Base-by-base conservation (phyloP, 2,797 vertebrate genomes). In the Cuniculus paca region DNA sequence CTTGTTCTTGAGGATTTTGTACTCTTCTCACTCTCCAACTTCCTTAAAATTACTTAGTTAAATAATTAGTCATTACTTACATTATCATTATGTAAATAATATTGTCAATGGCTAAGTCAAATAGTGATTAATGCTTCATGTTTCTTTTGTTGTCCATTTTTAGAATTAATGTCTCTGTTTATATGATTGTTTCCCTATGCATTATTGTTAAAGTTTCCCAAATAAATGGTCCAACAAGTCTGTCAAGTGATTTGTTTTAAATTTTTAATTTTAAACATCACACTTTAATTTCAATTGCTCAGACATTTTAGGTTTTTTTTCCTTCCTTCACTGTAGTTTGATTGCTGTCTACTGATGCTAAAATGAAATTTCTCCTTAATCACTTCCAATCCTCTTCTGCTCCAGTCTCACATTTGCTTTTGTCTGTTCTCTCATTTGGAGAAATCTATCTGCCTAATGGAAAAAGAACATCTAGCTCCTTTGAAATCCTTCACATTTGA, bases 41-140 rank as follows among this genome's bases (percentile, higher is more conserved):
- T 3, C 39, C 68, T 92, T 78, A 70, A 61, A 78, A 60, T 84
- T 90, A 56, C 60, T 88, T 88, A 61, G 48, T 56, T 91, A 85
- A 79, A 39, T 63, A 1, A 88, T 39, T 89, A 61, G 10, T 86
- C 42, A 95, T 45, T 83, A 42, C 63, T 79, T 45, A 52, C 14
- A 72, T 74, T 70, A 74, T 50, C n/a, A 72, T 82, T 95, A 82
- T 82, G 3, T 85, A 94, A 92, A 88, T 26, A 86, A 52, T 92
- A 63, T 56, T 80, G 52, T 70, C 83, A 45, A 52, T 56, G 39
- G 13, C 36, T 86, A 52, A 95, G 20, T 72, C 60, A 88, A 92
- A 90, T 45, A 79, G 39, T 87, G 19, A 75, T 81, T 77, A 39
- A 12, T 89, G 31, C 13, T 94, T 97, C 60, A n/a, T n/a, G 17